A percentile compares a stretch with the other conserved stretches of the same genome.
Conservation (phyloP, 2,113 vertebrate species). For the Malaclemys terrapin region DNA sequence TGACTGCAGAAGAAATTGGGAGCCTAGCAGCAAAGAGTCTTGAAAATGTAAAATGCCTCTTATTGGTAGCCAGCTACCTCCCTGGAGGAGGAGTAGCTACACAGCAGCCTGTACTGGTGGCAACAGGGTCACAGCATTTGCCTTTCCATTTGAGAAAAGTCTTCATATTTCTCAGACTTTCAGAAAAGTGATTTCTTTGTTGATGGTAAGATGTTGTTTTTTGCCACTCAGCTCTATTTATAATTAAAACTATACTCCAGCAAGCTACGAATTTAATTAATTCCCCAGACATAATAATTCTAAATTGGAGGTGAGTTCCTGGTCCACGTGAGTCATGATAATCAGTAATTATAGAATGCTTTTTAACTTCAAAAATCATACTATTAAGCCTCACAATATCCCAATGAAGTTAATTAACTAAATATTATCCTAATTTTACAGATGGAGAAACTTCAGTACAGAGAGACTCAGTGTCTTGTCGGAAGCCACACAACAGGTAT, state of each 20-base stretch:
- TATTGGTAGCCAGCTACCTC: too few species aligned
- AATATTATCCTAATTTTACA: background rate
- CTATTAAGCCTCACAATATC: slow-evolving; percentile 15
- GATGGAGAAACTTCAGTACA: background rate
- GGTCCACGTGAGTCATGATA: rapidly evolving
- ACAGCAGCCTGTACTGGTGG: rapidly evolving
- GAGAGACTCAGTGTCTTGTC: background rate
- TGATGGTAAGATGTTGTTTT: background rate
- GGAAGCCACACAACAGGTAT: background rate
- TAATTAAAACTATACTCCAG: slow-evolving; percentile 5
- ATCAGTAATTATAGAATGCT: background rate
- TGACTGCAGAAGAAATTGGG: background rate
- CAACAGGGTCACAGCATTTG: background rate
- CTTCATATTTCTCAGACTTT: background rate
- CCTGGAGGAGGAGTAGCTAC: rapidly evolving
- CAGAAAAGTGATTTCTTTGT: background rate
- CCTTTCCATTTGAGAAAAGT: background rate
- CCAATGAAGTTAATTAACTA: slow-evolving; percentile 7
- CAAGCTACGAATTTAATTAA: slow-evolving; percentile 25
- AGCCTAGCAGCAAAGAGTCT: background rate
- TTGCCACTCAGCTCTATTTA: background rate
- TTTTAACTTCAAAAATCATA: background rate
- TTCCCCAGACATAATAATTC: slow-evolving; percentile 30
- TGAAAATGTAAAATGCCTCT: background rate
- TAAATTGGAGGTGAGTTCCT: slow-evolving; percentile 36